Evolutionary conservation across 1,140 invertebrate species (phyloP).

Genomic region (Drosophila littoralis): DNA sequence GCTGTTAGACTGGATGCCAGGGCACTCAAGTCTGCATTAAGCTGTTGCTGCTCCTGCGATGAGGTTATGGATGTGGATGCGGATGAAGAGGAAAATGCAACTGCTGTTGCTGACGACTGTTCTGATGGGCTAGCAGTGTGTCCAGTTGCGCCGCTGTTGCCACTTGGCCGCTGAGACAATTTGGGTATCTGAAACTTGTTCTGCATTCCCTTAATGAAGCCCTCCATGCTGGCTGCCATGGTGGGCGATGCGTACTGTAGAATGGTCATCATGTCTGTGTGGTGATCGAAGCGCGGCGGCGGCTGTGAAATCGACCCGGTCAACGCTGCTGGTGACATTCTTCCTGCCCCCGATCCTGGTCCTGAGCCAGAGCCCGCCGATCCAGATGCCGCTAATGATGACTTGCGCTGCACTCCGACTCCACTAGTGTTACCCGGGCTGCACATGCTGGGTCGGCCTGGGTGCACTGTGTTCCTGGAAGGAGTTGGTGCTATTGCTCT

Average conservation of each 20-base stretch:
- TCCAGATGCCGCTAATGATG: background rate
- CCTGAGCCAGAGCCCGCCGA: constrained; percentile 32
- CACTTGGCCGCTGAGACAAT: constrained; percentile 85
- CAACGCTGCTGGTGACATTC: constrained; percentile 59
- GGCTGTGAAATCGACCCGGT: constrained; percentile 64
- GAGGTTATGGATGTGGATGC: constrained; percentile 4
- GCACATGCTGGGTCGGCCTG: constrained; percentile 58
- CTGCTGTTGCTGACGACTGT: constrained; percentile 5
- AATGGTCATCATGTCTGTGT: constrained; percentile 82
- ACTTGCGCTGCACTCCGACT: constrained; percentile 45
- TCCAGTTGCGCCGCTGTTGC: constrained; percentile 20
- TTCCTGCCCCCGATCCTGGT: constrained; percentile 21
- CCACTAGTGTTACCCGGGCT: constrained; percentile 35
- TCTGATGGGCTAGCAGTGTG: constrained; percentile 32
- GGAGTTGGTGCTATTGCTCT: constrained; percentile 76
- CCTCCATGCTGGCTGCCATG: constrained; percentile 86
- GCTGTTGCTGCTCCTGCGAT: constrained; percentile 21
- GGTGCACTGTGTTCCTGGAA: constrained; percentile 59
- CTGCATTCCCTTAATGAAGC: constrained; percentile 91
- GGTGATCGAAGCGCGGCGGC: constrained; percentile 70
- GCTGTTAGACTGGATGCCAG: constrained; percentile 27
- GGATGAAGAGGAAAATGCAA: constrained; percentile 12
- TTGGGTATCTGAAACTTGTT: constrained; percentile 95
- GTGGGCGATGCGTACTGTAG: constrained; percentile 76
- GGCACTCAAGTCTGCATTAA: constrained; percentile 9